Conservation (phyloP, 2,888 invertebrate genomes). For the Aleiodes leptofemur region DNA sequence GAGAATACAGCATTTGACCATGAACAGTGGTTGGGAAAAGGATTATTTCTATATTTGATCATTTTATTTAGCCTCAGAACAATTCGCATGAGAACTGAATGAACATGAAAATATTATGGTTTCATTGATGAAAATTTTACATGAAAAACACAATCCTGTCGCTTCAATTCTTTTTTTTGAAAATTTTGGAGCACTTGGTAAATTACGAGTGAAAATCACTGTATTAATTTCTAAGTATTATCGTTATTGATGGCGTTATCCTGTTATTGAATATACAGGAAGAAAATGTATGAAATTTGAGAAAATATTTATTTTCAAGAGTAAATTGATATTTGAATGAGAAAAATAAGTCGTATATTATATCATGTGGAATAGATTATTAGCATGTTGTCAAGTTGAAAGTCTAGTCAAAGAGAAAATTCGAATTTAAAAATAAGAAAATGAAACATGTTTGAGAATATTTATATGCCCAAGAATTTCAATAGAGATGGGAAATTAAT, state of each 20-base stretch:
- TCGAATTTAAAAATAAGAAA: background rate
- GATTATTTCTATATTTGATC: too few species aligned
- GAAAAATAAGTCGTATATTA: constrained; percentile 3
- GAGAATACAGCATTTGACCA: too few species aligned
- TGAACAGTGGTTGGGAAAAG: background rate
- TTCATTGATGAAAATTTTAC: too few species aligned
- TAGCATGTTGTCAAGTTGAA: background rate
- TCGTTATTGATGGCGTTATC: constrained; percentile 62
- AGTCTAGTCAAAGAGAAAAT: constrained; percentile 24
- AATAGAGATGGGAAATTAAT: too few species aligned
- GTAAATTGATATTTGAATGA: constrained; percentile 33
- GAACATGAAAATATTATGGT: background rate
- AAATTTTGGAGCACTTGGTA: background rate
- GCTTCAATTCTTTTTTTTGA: too few species aligned
- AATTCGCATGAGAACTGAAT: background rate
- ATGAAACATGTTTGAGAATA: too few species aligned
- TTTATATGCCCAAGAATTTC: too few species aligned
- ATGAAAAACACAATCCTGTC: too few species aligned
- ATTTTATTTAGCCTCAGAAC: background rate
- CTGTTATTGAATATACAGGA: constrained; percentile 56
- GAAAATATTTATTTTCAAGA: constrained; percentile 41
- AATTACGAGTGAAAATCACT: background rate
- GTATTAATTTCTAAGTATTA: constrained; percentile 58
- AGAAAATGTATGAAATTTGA: constrained; percentile 26
- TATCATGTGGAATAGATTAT: background rate